phyloP scores from a whole-genome alignment of 2,797 vertebrate species.

The Crenuchus spilurus region DNA sequence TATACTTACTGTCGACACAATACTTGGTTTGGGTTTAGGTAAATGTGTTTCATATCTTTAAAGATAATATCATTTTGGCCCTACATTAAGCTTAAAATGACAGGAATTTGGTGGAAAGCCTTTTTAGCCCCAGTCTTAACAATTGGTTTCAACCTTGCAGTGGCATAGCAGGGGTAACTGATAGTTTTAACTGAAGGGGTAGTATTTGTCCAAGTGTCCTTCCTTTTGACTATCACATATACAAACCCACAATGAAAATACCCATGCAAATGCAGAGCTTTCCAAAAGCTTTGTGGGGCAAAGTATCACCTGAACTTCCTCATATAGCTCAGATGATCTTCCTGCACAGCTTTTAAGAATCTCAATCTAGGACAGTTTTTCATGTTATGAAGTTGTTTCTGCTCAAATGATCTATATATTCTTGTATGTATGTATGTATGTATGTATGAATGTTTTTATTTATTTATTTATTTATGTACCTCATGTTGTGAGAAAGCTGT shows the following conservation, averaged over 20 bases:
- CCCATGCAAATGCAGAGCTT: neutral
- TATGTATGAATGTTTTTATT: constrained; percentile 18
- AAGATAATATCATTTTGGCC: constrained; percentile 7
- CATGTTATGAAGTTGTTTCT: neutral
- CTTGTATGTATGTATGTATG: constrained; percentile 31
- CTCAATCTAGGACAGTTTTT: neutral
- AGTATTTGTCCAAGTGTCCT: constrained; percentile 48
- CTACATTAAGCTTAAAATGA: neutral
- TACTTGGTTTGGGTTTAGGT: constrained; percentile 8
- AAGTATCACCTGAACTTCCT: neutral
- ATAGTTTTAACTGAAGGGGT: constrained; percentile 28
- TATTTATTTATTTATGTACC: constrained; percentile 35
- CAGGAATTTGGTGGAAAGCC: neutral
- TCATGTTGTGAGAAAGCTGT: neutral
- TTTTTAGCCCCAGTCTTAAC: constrained; percentile 15
- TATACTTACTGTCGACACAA: constrained; percentile 24
- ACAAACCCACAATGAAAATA: constrained; percentile 4
- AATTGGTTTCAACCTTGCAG: constrained; percentile 22
- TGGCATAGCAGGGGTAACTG: constrained; percentile 17
- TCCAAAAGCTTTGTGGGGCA: neutral
- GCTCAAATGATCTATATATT: constrained; percentile 11
- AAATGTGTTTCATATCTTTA: constrained; percentile 15
- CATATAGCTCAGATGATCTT: neutral
- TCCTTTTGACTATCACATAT: constrained; percentile 40
- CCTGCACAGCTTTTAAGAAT: constrained; percentile 11